A percentile compares a stretch with the other conserved stretches of the same genome.
Evolutionary conservation across 2,113 vertebrate genomes (phyloP).

Genomic region (Plecturocebus donacophilus): DNA sequence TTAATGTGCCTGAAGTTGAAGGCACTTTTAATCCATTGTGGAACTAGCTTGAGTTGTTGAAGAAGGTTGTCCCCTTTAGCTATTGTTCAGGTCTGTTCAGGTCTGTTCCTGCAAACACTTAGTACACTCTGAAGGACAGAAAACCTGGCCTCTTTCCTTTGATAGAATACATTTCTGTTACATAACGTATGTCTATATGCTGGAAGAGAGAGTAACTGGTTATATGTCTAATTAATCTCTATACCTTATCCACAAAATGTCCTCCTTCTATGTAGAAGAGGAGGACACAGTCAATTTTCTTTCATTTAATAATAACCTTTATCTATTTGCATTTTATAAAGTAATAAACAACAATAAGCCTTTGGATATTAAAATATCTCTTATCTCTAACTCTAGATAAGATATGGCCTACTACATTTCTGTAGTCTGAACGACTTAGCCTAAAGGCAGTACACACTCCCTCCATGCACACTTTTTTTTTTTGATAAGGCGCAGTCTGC

Average conservation of each 20-base stretch:
- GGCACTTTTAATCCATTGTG: neutral
- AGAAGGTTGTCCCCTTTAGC: neutral
- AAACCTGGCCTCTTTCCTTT: neutral
- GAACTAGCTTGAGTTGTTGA: neutral
- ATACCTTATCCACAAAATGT: neutral
- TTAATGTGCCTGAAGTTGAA: slow-evolving; percentile 5
- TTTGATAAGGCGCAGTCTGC: neutral
- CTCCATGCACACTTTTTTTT: neutral
- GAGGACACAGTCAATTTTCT: neutral
- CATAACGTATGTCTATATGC: neutral
- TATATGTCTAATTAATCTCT: neutral
- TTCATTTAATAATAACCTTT: neutral
- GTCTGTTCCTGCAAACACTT: neutral
- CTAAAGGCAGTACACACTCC: neutral
- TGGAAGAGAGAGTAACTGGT: neutral
- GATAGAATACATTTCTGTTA: neutral
- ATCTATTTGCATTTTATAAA: slow-evolving; percentile 1
- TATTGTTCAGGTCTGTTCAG: neutral
- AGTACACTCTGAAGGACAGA: neutral
- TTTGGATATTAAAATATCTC: neutral
- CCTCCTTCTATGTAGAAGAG: neutral
- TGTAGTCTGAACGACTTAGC: neutral
- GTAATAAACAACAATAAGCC: neutral
- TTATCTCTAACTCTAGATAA: neutral
- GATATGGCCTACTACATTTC: neutral